Evolutionary conservation across 1,140 invertebrate species (phyloP).

Genomic region (Portunus trituberculatus): DNA sequence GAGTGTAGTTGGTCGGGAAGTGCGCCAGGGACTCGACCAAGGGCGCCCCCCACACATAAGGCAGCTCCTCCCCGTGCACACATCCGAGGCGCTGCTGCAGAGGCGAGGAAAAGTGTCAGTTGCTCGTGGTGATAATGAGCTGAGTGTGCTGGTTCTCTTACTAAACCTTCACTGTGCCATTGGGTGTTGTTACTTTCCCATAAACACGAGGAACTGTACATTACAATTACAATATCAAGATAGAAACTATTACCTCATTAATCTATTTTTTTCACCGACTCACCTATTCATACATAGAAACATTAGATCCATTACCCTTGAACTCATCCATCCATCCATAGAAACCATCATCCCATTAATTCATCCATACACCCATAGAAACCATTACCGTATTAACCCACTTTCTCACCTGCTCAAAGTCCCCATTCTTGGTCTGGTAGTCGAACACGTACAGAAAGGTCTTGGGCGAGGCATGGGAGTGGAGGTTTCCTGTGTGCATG

Average conservation of each 20-base stretch:
- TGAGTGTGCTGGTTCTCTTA: too few species aligned
- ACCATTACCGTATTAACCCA: not conserved
- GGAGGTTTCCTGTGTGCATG: conserved; percentile 94
- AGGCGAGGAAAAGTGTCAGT: not conserved
- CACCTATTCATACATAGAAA: too few species aligned
- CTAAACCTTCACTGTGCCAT: too few species aligned
- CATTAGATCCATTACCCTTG: too few species aligned
- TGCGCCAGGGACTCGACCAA: conserved; percentile 87
- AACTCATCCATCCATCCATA: too few species aligned
- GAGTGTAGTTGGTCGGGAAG: conserved; percentile 89
- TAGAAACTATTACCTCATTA: not conserved
- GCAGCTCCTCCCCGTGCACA: conserved; percentile 84
- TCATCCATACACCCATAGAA: not conserved
- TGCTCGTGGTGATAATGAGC: not conserved
- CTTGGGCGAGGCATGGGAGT: conserved; percentile 85
- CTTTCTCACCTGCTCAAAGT: conserved; percentile 90
- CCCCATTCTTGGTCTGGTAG: conserved; percentile 95
- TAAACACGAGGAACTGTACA: too few species aligned
- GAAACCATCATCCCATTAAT: not conserved
- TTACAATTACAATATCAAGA: too few species aligned
- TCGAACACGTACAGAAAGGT: conserved; percentile 96
- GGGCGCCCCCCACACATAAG: conserved; percentile 85
- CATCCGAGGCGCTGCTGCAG: conserved; percentile 80
- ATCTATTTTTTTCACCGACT: too few species aligned
- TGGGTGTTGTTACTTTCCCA: too few species aligned